phyloP scores from a whole-genome alignment of 2,888 invertebrate genomes.

The Ptilodon capucinus region DNA sequence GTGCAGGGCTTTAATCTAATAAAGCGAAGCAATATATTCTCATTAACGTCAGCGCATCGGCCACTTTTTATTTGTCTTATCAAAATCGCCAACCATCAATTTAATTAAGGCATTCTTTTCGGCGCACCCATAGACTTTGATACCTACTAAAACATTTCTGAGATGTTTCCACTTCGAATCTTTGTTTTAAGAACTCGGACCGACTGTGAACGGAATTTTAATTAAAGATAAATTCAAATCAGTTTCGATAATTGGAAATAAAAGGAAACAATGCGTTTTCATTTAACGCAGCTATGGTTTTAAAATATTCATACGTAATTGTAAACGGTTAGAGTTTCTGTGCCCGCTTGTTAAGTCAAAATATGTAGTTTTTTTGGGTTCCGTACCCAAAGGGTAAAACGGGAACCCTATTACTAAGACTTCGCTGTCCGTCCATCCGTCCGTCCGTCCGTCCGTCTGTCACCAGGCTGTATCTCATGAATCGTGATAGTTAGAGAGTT shows the following conservation, averaged over 20 bases:
- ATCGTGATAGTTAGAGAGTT: too few relatives aligned
- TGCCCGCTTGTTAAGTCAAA: too few relatives aligned
- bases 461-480: too few relatives aligned
- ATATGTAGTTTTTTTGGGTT: too few relatives aligned
- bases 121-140: constrained; percentile 62
- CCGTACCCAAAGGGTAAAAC: too few relatives aligned
- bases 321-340: background rate
- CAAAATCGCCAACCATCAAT: constrained; percentile 72
- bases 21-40: constrained; percentile 57
- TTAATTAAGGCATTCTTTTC: constrained; percentile 76
- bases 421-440: too few relatives aligned
- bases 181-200: constrained; percentile 45
- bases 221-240: constrained; percentile 52
- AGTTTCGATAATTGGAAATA: constrained; percentile 23
- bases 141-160: constrained; percentile 63
- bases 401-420: too few relatives aligned
- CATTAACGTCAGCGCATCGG: constrained; percentile 66
- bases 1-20: too few relatives aligned
- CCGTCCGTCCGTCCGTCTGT: too few relatives aligned
- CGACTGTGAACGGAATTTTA: constrained; percentile 71
- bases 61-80: constrained; percentile 61
- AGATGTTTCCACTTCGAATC: constrained; percentile 52
- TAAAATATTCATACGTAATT: background rate
- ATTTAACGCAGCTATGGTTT: background rate
- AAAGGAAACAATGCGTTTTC: constrained; percentile 8